Base-by-base conservation (phyloP, 1,140 invertebrate species). In the Drosophila ogumai region DNA sequence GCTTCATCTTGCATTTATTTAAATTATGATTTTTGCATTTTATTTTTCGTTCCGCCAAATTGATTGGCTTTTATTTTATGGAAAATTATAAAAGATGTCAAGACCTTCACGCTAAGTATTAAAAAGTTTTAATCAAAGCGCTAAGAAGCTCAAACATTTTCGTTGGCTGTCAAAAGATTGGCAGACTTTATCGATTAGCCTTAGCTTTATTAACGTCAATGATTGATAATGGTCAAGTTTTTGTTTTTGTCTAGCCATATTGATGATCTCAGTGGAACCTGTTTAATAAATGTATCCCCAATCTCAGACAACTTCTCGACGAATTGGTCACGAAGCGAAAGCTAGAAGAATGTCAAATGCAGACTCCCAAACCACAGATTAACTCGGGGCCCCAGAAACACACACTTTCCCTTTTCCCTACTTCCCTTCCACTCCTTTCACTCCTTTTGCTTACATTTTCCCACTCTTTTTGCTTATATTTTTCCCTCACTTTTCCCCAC, bases 331-430 rank as follows among this genome's bases (percentile, higher is more conserved):
- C 50, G 3, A 31, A 22, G 36, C 57, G 32, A 25, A 59, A 43
- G 54, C 66, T 55, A 44, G 46, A 52, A 68, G 85, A 87, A 58
- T 79, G 75, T 59, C 75, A 82, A 82, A 72, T 61, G 75, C 82
- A 82, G 79, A 81, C 73, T 71, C 6, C 38, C 67, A 73, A 15
- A 60, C 75, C 84, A 54, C 75, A 87, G 82, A 82, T 88, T 87
- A 88, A 88, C 80, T 88, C 76, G 50, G 66, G 41, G 9, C 38
- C 63, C 52, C 52, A 72, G 41, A 47, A 68, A 46, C 34, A 34
- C n/a, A 43, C 74, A 77, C 64, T 76, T 68, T 57, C 64, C 43
- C 28, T 46, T 55, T 55, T 58, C 9, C 25, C 25, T 25, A 46
- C 22, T 25, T 46, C 28, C 25, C 22, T 55, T n/a, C 28, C 54